Evolutionary conservation across 2,113 vertebrate genomes (phyloP).

Genomic region (Bambusicola thoracicus): DNA sequence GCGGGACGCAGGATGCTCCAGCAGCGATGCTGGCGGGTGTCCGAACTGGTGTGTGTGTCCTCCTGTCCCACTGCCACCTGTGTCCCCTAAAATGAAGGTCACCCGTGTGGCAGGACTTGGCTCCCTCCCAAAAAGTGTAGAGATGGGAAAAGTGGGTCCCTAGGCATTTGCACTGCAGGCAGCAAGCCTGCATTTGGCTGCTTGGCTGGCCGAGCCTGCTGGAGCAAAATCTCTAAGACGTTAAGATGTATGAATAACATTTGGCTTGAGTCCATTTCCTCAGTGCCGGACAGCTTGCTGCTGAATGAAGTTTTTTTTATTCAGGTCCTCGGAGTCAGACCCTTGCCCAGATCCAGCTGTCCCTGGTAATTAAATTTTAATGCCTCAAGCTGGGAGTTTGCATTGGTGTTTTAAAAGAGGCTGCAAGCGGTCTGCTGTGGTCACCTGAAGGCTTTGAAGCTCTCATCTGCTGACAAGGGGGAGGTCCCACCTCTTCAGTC

Average conservation of each 20-base stretch:
- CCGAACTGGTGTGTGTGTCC: background rate
- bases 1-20: background rate
- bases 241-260: background rate
- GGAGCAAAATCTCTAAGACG: background rate
- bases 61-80: background rate
- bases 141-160: background rate
- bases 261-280: background rate
- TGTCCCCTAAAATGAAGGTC: background rate
- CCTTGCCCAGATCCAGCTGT: background rate
- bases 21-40: fast-evolving
- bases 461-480: background rate
- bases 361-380: conserved; percentile 42
- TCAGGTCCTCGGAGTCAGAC: background rate
- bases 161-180: fast-evolving
- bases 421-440: fast-evolving
- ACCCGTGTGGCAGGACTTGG: fast-evolving
- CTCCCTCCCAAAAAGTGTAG: background rate
- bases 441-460: background rate
- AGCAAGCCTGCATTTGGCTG: background rate
- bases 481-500: background rate
- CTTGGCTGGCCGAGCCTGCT: background rate
- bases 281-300: background rate
- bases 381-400: conserved; percentile 14
- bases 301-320: background rate
- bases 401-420: background rate